phyloP scores from a whole-genome alignment of 2,888 invertebrate genomes.

The Gisinianus flammeolus region DNA sequence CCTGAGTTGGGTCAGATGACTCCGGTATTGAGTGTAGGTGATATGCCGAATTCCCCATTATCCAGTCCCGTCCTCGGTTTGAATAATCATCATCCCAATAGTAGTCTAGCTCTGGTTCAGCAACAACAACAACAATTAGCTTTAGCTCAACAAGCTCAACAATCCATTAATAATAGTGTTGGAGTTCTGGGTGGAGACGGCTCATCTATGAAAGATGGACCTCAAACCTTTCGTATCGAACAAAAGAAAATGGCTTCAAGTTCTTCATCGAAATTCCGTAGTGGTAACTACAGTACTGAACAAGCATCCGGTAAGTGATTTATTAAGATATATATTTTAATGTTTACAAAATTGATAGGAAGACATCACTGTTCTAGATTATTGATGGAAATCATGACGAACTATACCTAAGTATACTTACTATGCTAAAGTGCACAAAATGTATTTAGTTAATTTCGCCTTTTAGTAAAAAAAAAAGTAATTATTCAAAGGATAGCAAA shows the following conservation, averaged over 20 bases:
- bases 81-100: constrained; percentile 51
- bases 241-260: constrained; percentile 82
- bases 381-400: too few relatives aligned
- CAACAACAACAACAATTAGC: constrained; percentile 26
- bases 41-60: constrained; percentile 60
- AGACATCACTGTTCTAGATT: too few relatives aligned
- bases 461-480: too few relatives aligned
- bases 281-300: constrained; percentile 81
- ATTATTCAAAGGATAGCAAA: too few relatives aligned
- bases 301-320: too few relatives aligned
- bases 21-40: constrained; percentile 49
- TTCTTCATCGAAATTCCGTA: constrained; percentile 74
- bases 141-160: not conserved
- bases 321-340: too few relatives aligned
- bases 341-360: too few relatives aligned
- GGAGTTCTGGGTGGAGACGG: not conserved
- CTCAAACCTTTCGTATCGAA: constrained; percentile 65
- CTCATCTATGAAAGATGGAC: constrained; percentile 32
- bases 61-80: constrained; percentile 60
- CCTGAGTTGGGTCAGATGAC: constrained; percentile 45
- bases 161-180: not conserved
- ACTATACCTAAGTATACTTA: too few relatives aligned
- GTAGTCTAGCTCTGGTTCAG: constrained; percentile 45
- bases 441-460: too few relatives aligned
- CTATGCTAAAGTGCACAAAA: too few relatives aligned